Conservation (phyloP, 2,888 invertebrate genomes). For the Apamea epomidion region DNA sequence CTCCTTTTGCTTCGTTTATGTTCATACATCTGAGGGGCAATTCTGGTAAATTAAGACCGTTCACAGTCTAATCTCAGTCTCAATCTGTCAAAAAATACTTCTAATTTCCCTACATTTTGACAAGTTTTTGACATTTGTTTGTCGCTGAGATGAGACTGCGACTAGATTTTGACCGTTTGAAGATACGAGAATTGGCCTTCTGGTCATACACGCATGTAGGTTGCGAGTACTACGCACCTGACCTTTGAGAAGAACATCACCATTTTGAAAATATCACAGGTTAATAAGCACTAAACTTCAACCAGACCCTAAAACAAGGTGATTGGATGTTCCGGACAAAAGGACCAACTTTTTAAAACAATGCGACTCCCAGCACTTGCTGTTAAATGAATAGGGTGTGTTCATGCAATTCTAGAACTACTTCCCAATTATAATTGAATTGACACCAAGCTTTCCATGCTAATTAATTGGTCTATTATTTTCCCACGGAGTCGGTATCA, state of each 20-base stretch:
- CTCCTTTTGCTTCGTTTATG: neutral
- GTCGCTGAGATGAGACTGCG: too few relatives aligned
- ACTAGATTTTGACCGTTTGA: too few relatives aligned
- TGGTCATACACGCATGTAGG: neutral
- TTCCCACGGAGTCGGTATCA: constrained; percentile 44
- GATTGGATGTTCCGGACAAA: neutral
- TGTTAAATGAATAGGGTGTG: neutral
- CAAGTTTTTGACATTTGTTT: too few relatives aligned
- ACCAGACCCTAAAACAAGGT: neutral
- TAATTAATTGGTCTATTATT: constrained; percentile 40
- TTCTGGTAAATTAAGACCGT: too few relatives aligned
- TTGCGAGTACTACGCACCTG: neutral
- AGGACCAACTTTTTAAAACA: neutral
- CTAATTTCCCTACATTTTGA: too few relatives aligned
- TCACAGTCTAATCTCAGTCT: too few relatives aligned
- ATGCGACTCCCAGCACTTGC: neutral
- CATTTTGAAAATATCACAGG: neutral
- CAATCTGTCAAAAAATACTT: too few relatives aligned
- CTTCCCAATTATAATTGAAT: constrained; percentile 12
- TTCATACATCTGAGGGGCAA: neutral
- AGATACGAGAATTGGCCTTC: too few relatives aligned
- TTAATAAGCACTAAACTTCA: neutral
- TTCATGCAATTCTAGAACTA: neutral
- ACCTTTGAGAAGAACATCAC: neutral
- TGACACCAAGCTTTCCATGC: constrained; percentile 1